A percentile compares a stretch with the other conserved stretches of the same genome.
Conservation (phyloP, 2,797 vertebrate species). For the Mareca strepera region DNA sequence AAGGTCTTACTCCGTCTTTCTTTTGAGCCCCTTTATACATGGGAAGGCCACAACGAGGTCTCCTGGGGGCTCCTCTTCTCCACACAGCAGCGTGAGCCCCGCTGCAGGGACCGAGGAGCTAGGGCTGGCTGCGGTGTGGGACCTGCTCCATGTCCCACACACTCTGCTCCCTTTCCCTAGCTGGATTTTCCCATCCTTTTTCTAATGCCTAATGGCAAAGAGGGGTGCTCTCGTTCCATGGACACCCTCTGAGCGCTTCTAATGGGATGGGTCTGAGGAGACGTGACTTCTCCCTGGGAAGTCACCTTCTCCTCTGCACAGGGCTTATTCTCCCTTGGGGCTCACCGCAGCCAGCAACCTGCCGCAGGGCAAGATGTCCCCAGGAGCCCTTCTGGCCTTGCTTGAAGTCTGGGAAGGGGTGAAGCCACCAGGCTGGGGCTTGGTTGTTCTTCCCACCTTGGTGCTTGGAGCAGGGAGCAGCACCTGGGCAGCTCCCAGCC, state of each 20-base stretch:
- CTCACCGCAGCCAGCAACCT: fast-evolving
- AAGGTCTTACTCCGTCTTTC: not conserved
- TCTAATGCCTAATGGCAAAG: too few species aligned
- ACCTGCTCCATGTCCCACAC: not conserved
- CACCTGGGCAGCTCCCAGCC: not conserved
- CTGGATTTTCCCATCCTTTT: not conserved
- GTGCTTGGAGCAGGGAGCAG: not conserved
- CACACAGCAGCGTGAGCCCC: fast-evolving
- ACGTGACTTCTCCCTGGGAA: not conserved
- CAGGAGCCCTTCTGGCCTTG: not conserved
- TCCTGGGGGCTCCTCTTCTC: not conserved
- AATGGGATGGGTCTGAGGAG: not conserved
- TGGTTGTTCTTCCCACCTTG: not conserved
- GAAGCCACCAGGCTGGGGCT: not conserved
- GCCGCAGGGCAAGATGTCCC: not conserved
- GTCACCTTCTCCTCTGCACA: not conserved
- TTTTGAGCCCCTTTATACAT: not conserved
- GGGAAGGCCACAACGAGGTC: not conserved
- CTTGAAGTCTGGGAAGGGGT: not conserved
- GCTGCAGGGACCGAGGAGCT: fast-evolving
- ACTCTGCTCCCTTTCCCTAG: not conserved
- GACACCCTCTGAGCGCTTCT: not conserved
- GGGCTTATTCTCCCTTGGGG: too few species aligned
- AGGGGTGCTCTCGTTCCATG: not conserved
- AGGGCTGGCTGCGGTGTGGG: fast-evolving